Base-by-base conservation (phyloP, 2,888 invertebrate species). In the Acrobasis repandana region DNA sequence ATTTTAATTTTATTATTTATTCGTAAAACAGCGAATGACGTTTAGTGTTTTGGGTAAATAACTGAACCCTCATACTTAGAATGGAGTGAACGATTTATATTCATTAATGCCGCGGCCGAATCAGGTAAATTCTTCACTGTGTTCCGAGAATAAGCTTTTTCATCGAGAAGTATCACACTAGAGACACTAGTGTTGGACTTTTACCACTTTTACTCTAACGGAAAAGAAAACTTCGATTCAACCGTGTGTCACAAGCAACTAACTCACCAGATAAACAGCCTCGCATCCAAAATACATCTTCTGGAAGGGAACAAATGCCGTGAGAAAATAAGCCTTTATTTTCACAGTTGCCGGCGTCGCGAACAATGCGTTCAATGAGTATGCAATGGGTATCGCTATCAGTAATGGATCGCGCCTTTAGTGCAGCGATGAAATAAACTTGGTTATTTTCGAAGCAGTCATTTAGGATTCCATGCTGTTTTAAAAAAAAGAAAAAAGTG, bases 301-400 rank as follows among this genome's bases (percentile, higher is more conserved):
- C 79, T 82, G 82, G 88, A 88, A 86, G 80, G 79, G 80, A 83
- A 88, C 85, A 87, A 88, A 89, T 84, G 84, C 80, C 76, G 74
- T 68, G 73, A 81, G 81, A 81, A 83, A 83, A 86, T 84, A 85
- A 85, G 82, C 83, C 82, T 82, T 81, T 84, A 83, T 83, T 85
- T 81, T 77, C 76, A 74, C 75, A 77, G 74, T 63, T 63, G 58
- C 59, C 50, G 62, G 63, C 71, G 70, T 56, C 61, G 63, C 61
- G 67, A 61, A 76, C 79, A 79, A 77, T 77, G 82, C 76, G 79
- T 75, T 79, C 79, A 81, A 80, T 76, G 80, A 77, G 67, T 77
- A 71, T 66, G 68, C 72, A 62, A 70, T 73, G 73, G 69, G 73
- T 76, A 74, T 70, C 58, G 20, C 51, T 43, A 48, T 58, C 49